Evolutionary conservation across 2,797 vertebrate species (phyloP), one percentile per base, ranked within the genome.

Genomic region (Corythornis leucogaster): DNA sequence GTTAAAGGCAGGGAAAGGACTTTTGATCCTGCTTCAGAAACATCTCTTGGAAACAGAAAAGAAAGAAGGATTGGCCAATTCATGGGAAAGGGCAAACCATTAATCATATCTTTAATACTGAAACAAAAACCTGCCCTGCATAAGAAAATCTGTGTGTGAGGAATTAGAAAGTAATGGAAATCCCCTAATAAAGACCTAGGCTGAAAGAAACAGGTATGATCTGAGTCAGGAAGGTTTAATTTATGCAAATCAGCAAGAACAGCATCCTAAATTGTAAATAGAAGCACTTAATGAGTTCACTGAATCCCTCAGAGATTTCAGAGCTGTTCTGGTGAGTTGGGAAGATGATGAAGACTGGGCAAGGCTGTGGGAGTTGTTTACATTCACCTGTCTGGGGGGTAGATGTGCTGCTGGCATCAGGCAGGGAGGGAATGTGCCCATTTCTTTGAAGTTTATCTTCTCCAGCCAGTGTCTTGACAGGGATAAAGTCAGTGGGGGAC

Each of bases 231-330:
- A 80, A 84, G n/a, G 78, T 75, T 89, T 85, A 85, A 85, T 91
- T 89, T 59, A 75, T 89, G 66, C 66, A 90, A 78, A 87, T 83
- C 78, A 85, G 67, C 54, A 62, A 84, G 76, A 80, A 54, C 12
- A 48, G 43, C 43, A 83, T 80, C 38, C 43, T 64, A 83, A 82
- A 87, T 55, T 91, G 66, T 85, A 89, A 90, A 80, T 82, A 63
- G 62, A 95, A 95, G 31, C 45, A 75, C 46, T 89, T 87, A 78
- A 90, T 83, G 89, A 83, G 46, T 87, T 95, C 91, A 91, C 33
- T 80, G 87, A 93, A 85, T 89, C 79, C 21, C 18, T 83, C 77
- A 85, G 93, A 89, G 85, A 78, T 91, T 93, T 89, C 84, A 90
- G 84, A 78, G 76, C 50, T 75, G 18, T 83, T 92, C 69, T 68